Evolutionary conservation across 2,797 vertebrate species (phyloP).

Genomic region (Amniataba percoides): DNA sequence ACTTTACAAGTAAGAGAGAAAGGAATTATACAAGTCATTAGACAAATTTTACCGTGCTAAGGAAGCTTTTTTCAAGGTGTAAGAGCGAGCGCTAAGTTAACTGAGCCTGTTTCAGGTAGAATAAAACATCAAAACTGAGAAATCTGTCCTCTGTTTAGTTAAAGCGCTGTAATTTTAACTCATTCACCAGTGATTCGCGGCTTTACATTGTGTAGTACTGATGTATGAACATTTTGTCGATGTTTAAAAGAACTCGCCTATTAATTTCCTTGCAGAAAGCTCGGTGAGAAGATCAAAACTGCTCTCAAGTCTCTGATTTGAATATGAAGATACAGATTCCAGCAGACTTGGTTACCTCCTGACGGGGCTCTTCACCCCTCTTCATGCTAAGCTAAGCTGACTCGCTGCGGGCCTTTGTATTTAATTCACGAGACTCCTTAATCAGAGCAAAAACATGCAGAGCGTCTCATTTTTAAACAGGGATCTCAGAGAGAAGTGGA

Average conservation of each 20-base stretch:
- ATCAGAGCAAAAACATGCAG: neutral
- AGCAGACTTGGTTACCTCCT: neutral
- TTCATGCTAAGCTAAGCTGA: constrained; percentile 7
- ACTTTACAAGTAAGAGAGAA: constrained; percentile 24
- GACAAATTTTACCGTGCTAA: neutral
- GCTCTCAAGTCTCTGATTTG: neutral
- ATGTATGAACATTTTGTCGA: neutral
- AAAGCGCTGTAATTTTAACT: constrained; percentile 24
- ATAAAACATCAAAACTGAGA: constrained; percentile 17
- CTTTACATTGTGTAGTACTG: neutral
- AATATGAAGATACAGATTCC: neutral
- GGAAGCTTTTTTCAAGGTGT: constrained; percentile 16
- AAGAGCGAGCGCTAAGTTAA: constrained; percentile 11
- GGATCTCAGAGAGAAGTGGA: neutral
- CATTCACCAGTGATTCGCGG: neutral
- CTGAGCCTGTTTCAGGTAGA: neutral
- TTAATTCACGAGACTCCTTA: neutral
- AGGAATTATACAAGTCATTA: constrained; percentile 29
- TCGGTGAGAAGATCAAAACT: neutral
- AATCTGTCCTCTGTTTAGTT: neutral
- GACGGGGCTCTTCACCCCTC: neutral
- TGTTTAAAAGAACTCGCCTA: neutral
- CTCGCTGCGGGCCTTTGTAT: neutral
- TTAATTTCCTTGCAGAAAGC: neutral
- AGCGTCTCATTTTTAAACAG: neutral